These are phyloP conservation scores for Siniperca obscura DNA, from an alignment of 2,797 vertebrate genomes.

Conservation along the genomic window DNA sequence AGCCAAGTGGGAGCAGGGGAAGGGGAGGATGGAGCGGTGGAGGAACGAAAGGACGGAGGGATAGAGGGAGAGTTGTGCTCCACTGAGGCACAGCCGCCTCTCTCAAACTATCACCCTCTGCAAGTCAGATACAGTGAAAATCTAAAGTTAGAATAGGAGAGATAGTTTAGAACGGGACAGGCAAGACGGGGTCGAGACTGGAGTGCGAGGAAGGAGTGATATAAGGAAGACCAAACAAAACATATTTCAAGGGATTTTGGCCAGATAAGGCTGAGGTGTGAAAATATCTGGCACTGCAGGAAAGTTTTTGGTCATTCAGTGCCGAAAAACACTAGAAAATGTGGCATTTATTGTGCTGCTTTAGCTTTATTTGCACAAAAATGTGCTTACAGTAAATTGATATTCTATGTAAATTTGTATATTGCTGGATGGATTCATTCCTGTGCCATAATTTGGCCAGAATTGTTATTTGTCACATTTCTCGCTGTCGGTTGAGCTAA, in stretches of 20 bases:
- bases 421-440: not conserved
- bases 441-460: not conserved
- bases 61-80: conserved; percentile 63
- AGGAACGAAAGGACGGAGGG: conserved; percentile 16
- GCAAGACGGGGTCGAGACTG: conserved; percentile 25
- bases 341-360: not conserved
- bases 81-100: conserved; percentile 67
- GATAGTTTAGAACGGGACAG: conserved; percentile 28
- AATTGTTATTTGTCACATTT: conserved; percentile 34
- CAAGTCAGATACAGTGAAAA: conserved; percentile 53
- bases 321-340: not conserved
- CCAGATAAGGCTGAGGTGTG: conserved; percentile 66
- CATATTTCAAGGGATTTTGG: conserved; percentile 54
- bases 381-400: conserved; percentile 2
- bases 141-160: conserved; percentile 45
- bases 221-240: conserved; percentile 75
- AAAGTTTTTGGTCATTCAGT: conserved; percentile 24
- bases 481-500: not conserved
- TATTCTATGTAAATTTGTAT: conserved; percentile 36
- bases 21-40: not conserved
- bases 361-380: conserved; percentile 5
- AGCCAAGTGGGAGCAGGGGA: conserved; percentile 54
- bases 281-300: conserved; percentile 44
- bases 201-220: conserved; percentile 45
- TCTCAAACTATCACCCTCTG: conserved; percentile 59